phyloP scores from a whole-genome alignment of 2,113 vertebrate genomes.

The Brachypodius melanocephalos region DNA sequence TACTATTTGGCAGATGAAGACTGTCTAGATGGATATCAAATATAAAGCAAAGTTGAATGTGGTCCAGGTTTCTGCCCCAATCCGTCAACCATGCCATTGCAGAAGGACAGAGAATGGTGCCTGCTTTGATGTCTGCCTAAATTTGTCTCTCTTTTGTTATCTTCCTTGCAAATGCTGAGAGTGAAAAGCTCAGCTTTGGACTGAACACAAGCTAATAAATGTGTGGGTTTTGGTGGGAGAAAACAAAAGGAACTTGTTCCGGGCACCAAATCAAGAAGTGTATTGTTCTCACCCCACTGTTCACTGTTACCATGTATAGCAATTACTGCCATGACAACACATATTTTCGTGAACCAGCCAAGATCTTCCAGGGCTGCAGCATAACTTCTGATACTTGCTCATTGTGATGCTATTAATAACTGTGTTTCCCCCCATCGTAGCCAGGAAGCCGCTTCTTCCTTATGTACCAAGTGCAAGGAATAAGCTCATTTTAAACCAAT shows the following conservation, averaged over 20 bases:
- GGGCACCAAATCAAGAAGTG: conserved; percentile 34
- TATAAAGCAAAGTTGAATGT: background rate
- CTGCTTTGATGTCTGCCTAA: background rate
- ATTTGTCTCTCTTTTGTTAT: background rate
- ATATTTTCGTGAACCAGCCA: conserved; percentile 23
- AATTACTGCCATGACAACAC: conserved; percentile 47
- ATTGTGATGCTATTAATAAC: conserved; percentile 61
- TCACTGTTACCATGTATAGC: conserved; percentile 40
- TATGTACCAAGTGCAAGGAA: background rate
- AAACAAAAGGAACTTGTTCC: conserved; percentile 47
- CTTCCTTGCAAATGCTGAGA: background rate
- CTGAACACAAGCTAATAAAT: background rate
- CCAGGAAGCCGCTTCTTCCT: conserved; percentile 60
- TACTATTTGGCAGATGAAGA: background rate
- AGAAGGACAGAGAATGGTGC: background rate
- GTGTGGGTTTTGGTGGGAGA: background rate
- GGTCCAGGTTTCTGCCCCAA: background rate
- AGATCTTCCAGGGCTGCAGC: conserved; percentile 6
- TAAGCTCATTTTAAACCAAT: conserved; percentile 35
- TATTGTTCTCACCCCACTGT: conserved; percentile 35
- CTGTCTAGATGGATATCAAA: background rate
- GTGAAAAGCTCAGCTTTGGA: conserved; percentile 4
- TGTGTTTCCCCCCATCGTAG: background rate
- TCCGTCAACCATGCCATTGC: background rate
- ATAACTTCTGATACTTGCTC: conserved; percentile 42